A percentile compares a stretch with the other conserved stretches of the same genome.
Conservation (phyloP, 1,140 invertebrate species). For the Callitettix versicolor region DNA sequence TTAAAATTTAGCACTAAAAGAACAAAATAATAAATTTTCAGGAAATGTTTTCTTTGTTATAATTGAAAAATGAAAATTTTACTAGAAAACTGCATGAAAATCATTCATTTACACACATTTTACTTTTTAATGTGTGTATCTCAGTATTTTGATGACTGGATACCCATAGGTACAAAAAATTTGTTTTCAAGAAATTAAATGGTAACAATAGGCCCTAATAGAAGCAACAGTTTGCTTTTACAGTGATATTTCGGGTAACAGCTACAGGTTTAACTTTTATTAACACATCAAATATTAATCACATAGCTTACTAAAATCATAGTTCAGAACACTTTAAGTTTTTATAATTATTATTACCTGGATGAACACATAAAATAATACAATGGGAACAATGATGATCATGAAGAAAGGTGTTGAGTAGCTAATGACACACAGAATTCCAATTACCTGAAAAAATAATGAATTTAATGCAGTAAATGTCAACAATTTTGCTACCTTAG, state of each 20-base stretch:
- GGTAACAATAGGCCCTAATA: neutral
- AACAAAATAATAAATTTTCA: no score
- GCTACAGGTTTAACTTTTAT: neutral
- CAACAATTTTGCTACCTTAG: no score
- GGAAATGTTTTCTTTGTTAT: no score
- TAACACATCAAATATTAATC: neutral
- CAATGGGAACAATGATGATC: constrained; percentile 38
- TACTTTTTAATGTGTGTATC: no score
- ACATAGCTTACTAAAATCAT: neutral
- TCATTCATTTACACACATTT: no score
- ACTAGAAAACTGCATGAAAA: no score
- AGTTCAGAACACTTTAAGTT: neutral
- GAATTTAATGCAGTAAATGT: no score
- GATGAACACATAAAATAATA: constrained; percentile 41
- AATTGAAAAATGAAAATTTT: no score
- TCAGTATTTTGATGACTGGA: no score
- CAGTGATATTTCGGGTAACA: neutral
- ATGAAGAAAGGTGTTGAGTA: constrained; percentile 44
- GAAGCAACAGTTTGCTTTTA: neutral
- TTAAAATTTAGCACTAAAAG: no score
- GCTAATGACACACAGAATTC: constrained; percentile 41
- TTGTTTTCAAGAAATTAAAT: no score
- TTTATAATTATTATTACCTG: constrained; percentile 34
- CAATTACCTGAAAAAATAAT: constrained; percentile 31
- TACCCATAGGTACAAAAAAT: no score